Evolutionary conservation across 1,140 invertebrate genomes (phyloP).

Genomic region (Dendroctonus valens): DNA sequence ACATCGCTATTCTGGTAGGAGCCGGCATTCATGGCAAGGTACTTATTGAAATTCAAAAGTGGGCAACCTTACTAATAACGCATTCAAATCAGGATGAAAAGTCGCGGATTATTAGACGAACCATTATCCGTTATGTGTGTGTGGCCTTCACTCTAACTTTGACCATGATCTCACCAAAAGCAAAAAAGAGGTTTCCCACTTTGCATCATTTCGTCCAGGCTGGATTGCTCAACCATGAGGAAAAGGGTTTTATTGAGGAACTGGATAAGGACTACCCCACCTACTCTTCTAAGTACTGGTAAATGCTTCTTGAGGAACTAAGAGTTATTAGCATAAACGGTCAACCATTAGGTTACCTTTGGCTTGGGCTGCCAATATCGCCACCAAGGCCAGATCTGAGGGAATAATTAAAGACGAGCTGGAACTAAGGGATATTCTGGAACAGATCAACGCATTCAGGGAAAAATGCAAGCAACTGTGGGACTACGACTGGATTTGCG

Average conservation of each 20-base stretch:
- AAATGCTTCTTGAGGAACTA: constrained; percentile 2
- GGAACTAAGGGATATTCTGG: constrained; percentile 64
- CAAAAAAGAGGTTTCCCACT: constrained; percentile 90
- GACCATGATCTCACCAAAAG: constrained; percentile 79
- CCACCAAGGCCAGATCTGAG: constrained; percentile 65
- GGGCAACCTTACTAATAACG: not conserved
- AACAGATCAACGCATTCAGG: constrained; percentile 69
- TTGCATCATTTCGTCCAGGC: constrained; percentile 83
- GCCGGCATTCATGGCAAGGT: constrained; percentile 54
- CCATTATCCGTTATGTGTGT: constrained; percentile 80
- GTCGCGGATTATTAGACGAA: constrained; percentile 83
- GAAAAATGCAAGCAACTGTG: constrained; percentile 69
- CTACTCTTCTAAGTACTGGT: constrained; percentile 88
- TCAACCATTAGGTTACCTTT: constrained; percentile 58
- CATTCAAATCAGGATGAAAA: constrained; percentile 69
- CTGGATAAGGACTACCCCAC: constrained; percentile 80
- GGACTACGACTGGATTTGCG: constrained; percentile 84
- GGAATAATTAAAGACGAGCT: constrained; percentile 73
- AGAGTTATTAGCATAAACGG: too few relatives aligned
- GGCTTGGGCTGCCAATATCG: constrained; percentile 71
- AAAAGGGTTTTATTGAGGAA: constrained; percentile 75
- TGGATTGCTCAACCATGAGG: constrained; percentile 85
- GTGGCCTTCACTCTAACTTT: constrained; percentile 80
- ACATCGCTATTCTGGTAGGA: constrained; percentile 50
- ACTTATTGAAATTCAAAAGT: not conserved